Evolutionary conservation across 2,888 invertebrate genomes (phyloP).

Genomic region (Pterobdella sp.): DNA sequence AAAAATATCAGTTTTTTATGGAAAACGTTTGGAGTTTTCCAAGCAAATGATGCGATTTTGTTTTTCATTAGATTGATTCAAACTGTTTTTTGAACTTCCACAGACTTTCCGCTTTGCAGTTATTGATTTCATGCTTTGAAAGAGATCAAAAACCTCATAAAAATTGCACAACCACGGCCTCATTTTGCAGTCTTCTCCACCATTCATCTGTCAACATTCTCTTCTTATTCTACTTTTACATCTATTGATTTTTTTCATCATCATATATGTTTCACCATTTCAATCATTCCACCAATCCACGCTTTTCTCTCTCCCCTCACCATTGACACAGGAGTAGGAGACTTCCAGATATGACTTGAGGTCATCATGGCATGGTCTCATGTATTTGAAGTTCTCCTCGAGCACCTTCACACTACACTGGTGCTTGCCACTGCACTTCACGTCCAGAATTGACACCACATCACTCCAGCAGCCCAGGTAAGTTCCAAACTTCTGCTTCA

Average conservation of each 20-base stretch:
- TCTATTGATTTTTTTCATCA: no score
- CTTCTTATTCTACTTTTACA: neutral
- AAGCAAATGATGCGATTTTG: neutral
- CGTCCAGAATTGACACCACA: neutral
- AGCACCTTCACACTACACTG: slow-evolving; percentile 8
- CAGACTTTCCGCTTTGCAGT: no score
- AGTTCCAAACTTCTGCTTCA: neutral
- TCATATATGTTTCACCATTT: no score
- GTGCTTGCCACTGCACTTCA: neutral
- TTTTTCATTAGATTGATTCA: neutral
- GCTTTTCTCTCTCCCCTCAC: neutral
- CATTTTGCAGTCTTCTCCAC: neutral
- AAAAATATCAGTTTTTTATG: no score
- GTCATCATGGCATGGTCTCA: slow-evolving; percentile 13
- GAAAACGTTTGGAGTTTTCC: neutral
- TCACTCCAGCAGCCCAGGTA: slow-evolving; percentile 13
- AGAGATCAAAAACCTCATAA: neutral
- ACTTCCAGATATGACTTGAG: slow-evolving; percentile 17
- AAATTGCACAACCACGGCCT: neutral
- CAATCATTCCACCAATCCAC: no score
- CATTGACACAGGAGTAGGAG: neutral
- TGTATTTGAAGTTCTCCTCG: slow-evolving; percentile 7
- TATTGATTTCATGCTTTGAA: neutral
- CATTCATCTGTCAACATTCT: neutral
- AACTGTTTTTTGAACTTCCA: neutral